Evolutionary conservation across 2,113 vertebrate species (phyloP).

Genomic region (Circaetus cinerascens): DNA sequence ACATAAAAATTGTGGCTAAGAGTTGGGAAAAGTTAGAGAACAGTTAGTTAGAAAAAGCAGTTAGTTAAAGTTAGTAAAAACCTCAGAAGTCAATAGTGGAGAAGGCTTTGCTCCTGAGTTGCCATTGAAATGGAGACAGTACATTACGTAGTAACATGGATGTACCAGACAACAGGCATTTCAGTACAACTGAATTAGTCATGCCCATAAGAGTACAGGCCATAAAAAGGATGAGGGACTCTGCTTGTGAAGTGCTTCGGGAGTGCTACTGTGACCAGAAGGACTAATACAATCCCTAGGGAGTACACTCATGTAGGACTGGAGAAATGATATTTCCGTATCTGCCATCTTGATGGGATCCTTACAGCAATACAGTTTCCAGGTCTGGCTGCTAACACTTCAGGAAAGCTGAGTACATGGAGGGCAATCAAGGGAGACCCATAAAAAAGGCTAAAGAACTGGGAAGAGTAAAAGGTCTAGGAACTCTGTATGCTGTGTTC

Average conservation of each 20-base stretch:
- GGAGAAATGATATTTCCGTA: background rate
- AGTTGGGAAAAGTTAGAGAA: background rate
- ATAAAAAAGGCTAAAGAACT: background rate
- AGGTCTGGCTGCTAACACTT: background rate
- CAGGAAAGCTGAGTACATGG: background rate
- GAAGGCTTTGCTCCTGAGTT: background rate
- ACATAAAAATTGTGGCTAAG: background rate
- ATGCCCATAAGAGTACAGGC: background rate
- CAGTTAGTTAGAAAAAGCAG: background rate
- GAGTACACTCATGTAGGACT: background rate
- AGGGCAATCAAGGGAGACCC: background rate
- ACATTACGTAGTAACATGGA: background rate
- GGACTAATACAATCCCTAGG: background rate
- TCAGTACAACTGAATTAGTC: background rate
- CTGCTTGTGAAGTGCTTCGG: accelerated
- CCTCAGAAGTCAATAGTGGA: background rate
- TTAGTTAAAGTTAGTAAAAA: background rate
- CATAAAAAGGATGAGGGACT: background rate
- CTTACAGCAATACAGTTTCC: background rate
- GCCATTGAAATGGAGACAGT: background rate
- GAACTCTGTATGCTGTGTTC: background rate
- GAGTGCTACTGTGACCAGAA: background rate
- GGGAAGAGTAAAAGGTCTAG: background rate
- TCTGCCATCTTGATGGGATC: background rate
- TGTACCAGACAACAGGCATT: background rate